Evolutionary conservation across 2,797 vertebrate species (phyloP).

Genomic region (Gouania willdenowi): DNA sequence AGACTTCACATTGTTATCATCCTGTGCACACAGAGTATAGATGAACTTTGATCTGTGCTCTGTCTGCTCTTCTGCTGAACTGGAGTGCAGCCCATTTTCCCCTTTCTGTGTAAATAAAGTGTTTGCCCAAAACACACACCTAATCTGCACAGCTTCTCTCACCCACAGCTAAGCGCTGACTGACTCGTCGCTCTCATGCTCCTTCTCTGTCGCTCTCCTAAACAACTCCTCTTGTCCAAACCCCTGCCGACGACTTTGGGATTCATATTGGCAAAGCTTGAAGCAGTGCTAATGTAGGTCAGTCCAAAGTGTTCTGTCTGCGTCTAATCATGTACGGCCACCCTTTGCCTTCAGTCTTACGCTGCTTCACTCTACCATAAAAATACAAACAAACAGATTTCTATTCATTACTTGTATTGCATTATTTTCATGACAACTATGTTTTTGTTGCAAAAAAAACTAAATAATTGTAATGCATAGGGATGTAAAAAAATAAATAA

Average conservation of each 20-base stretch:
- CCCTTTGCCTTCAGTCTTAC: constrained; percentile 31
- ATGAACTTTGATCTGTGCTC: constrained; percentile 62
- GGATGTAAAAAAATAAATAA: no score
- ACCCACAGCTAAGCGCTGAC: neutral
- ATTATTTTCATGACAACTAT: no score
- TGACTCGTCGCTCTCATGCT: neutral
- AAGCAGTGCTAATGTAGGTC: constrained; percentile 61
- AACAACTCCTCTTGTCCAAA: constrained; percentile 41
- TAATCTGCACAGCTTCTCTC: constrained; percentile 42
- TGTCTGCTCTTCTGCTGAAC: constrained; percentile 58
- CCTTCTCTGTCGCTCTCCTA: neutral
- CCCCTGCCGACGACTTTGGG: constrained; percentile 55
- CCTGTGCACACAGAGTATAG: constrained; percentile 59
- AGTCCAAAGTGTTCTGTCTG: constrained; percentile 44
- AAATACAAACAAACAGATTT: no score
- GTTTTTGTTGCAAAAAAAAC: no score
- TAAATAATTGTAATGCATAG: no score
- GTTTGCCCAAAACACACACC: constrained; percentile 57
- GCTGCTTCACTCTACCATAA: constrained; percentile 12
- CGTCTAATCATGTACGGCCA: constrained; percentile 27
- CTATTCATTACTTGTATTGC: no score
- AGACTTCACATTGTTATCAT: constrained; percentile 48
- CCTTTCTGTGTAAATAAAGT: constrained; percentile 58
- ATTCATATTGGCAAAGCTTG: constrained; percentile 50
- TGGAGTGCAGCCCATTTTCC: constrained; percentile 52